Conservation (phyloP, 2,888 invertebrate genomes). For the Habrosyne pyritoides region DNA sequence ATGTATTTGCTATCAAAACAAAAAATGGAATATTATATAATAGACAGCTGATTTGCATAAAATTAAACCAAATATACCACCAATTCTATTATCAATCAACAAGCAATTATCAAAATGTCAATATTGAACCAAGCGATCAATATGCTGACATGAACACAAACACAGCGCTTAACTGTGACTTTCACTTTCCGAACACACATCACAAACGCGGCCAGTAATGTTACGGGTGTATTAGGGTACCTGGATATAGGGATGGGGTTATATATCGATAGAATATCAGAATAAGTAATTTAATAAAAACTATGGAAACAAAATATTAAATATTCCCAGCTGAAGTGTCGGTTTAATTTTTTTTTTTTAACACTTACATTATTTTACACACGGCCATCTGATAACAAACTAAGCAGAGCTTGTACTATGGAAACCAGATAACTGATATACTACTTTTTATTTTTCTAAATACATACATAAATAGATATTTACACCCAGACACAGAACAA, state of each 20-base stretch:
- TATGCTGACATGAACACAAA: constrained; percentile 28
- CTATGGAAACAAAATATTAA: too few relatives aligned
- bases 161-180: constrained; percentile 43
- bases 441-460: too few relatives aligned
- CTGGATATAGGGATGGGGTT: neutral
- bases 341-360: too few relatives aligned
- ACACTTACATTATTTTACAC: too few relatives aligned
- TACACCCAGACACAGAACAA: too few relatives aligned
- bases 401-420: too few relatives aligned
- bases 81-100: constrained; percentile 8
- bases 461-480: too few relatives aligned
- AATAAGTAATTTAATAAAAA: too few relatives aligned
- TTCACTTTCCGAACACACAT: constrained; percentile 44
- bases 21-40: too few relatives aligned
- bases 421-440: too few relatives aligned
- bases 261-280: neutral
- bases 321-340: too few relatives aligned
- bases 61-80: neutral
- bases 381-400: too few relatives aligned
- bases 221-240: neutral
- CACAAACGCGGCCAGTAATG: constrained; percentile 42
- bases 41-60: neutral
- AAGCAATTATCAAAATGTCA: constrained; percentile 15
- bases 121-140: constrained; percentile 18
- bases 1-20: neutral